phyloP scores from a whole-genome alignment of 2,113 vertebrate genomes.

The Tamias sibiricus region DNA sequence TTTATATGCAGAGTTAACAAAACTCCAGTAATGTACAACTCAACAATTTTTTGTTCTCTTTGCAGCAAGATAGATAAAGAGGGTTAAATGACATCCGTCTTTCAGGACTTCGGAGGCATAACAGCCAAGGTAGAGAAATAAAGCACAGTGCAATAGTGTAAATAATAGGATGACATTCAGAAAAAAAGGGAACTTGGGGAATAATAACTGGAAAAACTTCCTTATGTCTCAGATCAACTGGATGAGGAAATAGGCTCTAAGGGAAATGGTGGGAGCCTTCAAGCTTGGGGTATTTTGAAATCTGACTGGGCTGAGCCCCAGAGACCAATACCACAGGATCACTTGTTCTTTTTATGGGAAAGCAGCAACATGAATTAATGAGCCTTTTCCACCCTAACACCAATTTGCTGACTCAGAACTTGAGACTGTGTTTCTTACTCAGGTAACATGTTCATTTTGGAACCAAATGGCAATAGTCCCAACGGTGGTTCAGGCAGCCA shows the following conservation, averaged over 20 bases:
- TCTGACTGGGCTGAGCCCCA: not conserved
- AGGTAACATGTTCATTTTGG: constrained; percentile 46
- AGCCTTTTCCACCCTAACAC: constrained; percentile 21
- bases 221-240: constrained; percentile 40
- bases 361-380: constrained; percentile 9
- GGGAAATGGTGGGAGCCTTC: not conserved
- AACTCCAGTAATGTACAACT: not conserved
- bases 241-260: constrained; percentile 47
- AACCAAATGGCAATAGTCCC: not conserved
- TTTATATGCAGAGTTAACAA: constrained; percentile 48
- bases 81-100: constrained; percentile 27
- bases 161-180: constrained; percentile 50
- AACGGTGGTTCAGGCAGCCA: not conserved
- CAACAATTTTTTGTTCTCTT: constrained; percentile 23
- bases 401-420: constrained; percentile 51
- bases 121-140: constrained; percentile 59
- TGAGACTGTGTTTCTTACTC: constrained; percentile 9
- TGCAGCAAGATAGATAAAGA: not conserved
- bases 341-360: constrained; percentile 5
- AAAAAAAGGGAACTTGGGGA: constrained; percentile 38
- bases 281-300: constrained; percentile 39
- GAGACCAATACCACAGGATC: not conserved
- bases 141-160: constrained; percentile 24
- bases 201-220: constrained; percentile 63
- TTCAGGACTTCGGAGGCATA: constrained; percentile 7